These are phyloP conservation scores for Melanerpes formicivorus DNA, from an alignment of 2,113 vertebrate genomes.

Conservation along the genomic window DNA sequence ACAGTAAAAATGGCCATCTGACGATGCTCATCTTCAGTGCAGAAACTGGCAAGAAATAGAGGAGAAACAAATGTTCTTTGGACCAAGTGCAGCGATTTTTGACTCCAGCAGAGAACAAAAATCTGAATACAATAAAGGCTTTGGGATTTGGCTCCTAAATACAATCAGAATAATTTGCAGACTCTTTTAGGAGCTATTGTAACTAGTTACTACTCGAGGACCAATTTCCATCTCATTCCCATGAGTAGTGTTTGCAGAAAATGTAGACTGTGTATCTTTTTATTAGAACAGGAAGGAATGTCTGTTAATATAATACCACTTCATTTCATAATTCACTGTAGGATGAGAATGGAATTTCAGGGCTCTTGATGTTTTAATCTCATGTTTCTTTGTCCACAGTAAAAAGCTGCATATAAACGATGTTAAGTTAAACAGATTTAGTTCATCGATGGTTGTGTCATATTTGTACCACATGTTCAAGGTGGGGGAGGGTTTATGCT, in stretches of 20 bases:
- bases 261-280: constrained; percentile 17
- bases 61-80: not conserved
- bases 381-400: not conserved
- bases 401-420: not conserved
- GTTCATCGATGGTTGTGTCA: not conserved
- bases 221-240: constrained; percentile 19
- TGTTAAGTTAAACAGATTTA: not conserved
- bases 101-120: not conserved
- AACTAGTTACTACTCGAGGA: constrained; percentile 13
- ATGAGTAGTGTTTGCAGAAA: constrained; percentile 28
- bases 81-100: not conserved
- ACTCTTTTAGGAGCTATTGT: constrained; percentile 21
- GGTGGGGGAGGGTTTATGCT: not conserved
- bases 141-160: not conserved
- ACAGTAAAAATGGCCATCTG: not conserved
- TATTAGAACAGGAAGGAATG: constrained; percentile 31
- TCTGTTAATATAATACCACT: not conserved
- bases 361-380: constrained; percentile 27
- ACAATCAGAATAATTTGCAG: constrained; percentile 14
- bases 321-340: constrained; percentile 36
- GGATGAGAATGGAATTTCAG: constrained; percentile 19
- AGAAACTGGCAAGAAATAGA: not conserved
- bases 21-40: not conserved
- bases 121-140: not conserved
- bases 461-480: not conserved